Conservation (phyloP, 2,113 vertebrate genomes). For the Marmota flaviventris region DNA sequence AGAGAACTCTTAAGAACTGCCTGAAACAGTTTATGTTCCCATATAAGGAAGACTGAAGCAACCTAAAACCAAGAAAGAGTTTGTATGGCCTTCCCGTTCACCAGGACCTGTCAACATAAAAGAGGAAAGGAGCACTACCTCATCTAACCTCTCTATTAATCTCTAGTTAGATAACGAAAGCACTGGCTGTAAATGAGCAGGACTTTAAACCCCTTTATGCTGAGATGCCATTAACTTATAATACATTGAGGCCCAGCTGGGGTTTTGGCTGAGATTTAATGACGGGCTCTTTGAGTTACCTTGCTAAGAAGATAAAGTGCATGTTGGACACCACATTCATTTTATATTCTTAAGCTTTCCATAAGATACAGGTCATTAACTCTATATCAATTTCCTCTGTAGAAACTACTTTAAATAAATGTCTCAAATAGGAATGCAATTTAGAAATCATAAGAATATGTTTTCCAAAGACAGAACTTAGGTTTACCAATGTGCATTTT, state of each 20-base stretch:
- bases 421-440: conserved; percentile 71
- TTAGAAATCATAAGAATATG: conserved; percentile 65
- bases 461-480: conserved; percentile 41
- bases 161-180: not conserved
- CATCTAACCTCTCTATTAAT: not conserved
- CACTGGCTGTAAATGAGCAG: not conserved
- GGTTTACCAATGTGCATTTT: not conserved
- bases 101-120: not conserved
- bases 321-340: not conserved
- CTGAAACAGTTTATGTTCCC: not conserved
- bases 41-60: not conserved
- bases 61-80: not conserved
- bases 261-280: not conserved
- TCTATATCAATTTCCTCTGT: conserved; percentile 62
- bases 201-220: not conserved
- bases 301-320: conserved; percentile 51
- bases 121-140: not conserved
- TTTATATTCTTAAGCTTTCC: conserved; percentile 57
- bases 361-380: conserved; percentile 67
- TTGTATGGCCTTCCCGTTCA: not conserved
- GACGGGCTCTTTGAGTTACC: not conserved
- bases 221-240: not conserved
- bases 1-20: not conserved
- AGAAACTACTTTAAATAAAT: conserved; percentile 72
- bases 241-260: not conserved